Conservation (phyloP, 2,888 invertebrate species). For the Drosophila kambysellisi region DNA sequence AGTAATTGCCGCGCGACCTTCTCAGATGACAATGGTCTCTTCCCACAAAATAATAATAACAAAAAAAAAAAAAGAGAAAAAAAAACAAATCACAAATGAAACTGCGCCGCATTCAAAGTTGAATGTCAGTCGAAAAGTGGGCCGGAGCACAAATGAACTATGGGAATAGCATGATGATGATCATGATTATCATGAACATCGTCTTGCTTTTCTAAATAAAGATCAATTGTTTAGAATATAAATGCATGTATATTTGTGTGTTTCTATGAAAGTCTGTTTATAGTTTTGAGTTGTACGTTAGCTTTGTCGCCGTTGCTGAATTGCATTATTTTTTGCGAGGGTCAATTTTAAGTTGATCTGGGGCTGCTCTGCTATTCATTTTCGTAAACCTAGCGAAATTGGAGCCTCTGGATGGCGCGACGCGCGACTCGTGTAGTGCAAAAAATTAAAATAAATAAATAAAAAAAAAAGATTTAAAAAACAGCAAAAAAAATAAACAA, state of each 20-base stretch:
- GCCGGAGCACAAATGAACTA: conserved; percentile 41
- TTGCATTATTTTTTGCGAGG: conserved; percentile 73
- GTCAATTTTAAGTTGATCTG: conserved; percentile 42
- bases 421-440: conserved; percentile 56
- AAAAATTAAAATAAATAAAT: conserved; percentile 12
- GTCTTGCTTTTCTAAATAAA: conserved; percentile 67
- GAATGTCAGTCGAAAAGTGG: conserved; percentile 67
- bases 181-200: conserved; percentile 16
- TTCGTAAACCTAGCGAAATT: conserved; percentile 65
- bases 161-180: conserved; percentile 8
- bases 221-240: conserved; percentile 71
- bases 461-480: background rate
- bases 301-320: conserved; percentile 54
- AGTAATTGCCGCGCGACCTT: conserved; percentile 69
- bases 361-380: conserved; percentile 47
- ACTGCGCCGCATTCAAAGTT: conserved; percentile 66
- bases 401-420: conserved; percentile 37
- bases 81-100: conserved; percentile 27
- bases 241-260: conserved; percentile 9
- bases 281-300: conserved; percentile 43
- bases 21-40: conserved; percentile 71
- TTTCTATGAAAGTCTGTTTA: conserved; percentile 19
- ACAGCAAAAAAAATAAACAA: conserved; percentile 1
- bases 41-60: conserved; percentile 32
- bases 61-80: conserved; percentile 13